Conservation (phyloP, 1,140 invertebrate genomes). For the Ganaspis sp. region DNA sequence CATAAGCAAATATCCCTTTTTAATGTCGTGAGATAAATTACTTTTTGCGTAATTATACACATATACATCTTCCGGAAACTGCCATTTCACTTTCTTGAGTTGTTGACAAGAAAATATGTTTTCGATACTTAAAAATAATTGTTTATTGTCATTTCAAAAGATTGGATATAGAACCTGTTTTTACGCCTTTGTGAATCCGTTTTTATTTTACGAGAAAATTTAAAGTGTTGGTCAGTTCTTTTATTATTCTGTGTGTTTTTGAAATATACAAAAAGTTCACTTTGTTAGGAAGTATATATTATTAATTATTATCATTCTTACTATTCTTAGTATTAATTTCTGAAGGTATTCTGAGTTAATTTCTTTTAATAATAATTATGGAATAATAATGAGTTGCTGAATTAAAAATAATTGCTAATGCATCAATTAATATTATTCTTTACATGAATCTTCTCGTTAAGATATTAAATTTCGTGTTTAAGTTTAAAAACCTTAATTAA, state of each 20-base stretch:
- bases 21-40: not conserved
- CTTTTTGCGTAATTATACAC: slow-evolving; percentile 8
- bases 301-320: too few species aligned
- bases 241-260: too few species aligned
- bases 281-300: too few species aligned
- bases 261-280: too few species aligned
- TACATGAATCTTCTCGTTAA: too few species aligned
- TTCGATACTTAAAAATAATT: not conserved
- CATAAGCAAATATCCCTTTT: slow-evolving; percentile 40
- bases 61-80: not conserved
- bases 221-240: not conserved
- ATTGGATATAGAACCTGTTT: slow-evolving; percentile 21
- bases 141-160: not conserved
- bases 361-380: too few species aligned
- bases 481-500: not conserved
- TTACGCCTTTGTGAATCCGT: not conserved
- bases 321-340: too few species aligned
- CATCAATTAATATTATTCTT: too few species aligned
- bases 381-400: too few species aligned
- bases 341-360: too few species aligned
- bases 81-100: not conserved
- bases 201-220: not conserved
- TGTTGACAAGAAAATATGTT: not conserved
- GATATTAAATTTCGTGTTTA: not conserved
- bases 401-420: not conserved